Base-by-base conservation (phyloP, 2,888 invertebrate species). In the Apamea anceps region DNA sequence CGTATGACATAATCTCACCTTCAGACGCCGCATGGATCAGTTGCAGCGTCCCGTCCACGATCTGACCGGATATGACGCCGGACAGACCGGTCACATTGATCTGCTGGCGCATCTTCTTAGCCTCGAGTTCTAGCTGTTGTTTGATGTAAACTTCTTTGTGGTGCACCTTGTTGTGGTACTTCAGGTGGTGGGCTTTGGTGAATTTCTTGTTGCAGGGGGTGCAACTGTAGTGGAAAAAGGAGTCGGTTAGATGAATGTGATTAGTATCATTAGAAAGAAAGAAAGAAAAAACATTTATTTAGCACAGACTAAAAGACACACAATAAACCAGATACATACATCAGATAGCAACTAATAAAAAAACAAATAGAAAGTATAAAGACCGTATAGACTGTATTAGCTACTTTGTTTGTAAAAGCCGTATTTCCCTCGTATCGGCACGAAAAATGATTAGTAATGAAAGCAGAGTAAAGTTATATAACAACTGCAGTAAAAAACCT, bases 101-200 rank as follows among this genome's bases (percentile, higher is more conserved):
- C 89, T 96, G 96, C 78, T 96, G 95, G 2, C 96, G 89, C 80
- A 95, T 93, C 92, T 95, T 96, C 93, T 96, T 96, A 12, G 96
- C 96, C 72, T 97, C 96, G 1, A 93, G 93, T 74, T 97, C 96
- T 68, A 97, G 74, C 86, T 97, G 96, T 88, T 96, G 96, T 68
- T 97, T 96, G 1, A 95, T 85, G 90, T 97, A 97, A 2, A 97
- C 78, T 32, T 97, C 97, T 87, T 97, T 97, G 90, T 97, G 97
- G 85, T 97, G 97, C n/a, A 97, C 96, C 90, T 97, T 97, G 92
- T 97, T 97, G 92, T 97, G 97, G 92, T 97, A 97, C 78, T 97
- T 97, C 45, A 97, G 92, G 78, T 97, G 97, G 88, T 97, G 97
- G 0, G 97, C 96, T 80, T 97, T 97, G 0, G 97, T 97, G 93